phyloP scores from a whole-genome alignment of 2,113 vertebrate genomes.

The Apistogramma diplotaenia region DNA sequence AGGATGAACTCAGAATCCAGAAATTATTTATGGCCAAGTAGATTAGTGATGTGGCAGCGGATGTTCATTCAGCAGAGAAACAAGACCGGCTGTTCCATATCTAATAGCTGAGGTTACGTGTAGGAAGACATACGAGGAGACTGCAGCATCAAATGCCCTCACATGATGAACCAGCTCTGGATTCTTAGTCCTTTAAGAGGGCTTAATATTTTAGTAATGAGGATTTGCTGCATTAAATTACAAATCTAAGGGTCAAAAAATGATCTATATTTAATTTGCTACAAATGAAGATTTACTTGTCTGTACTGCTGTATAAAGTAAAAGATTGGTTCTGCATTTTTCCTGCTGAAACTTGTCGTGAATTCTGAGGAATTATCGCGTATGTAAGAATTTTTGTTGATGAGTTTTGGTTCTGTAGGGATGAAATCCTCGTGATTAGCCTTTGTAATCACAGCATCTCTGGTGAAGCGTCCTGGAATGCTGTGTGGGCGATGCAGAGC shows the following conservation, averaged over 20 bases:
- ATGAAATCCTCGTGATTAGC: background rate
- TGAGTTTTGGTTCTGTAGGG: background rate
- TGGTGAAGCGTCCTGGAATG: background rate
- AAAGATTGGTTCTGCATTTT: constrained; percentile 1
- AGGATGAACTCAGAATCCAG: background rate
- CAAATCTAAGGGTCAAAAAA: constrained; percentile 49
- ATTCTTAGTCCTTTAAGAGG: constrained; percentile 28
- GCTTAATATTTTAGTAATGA: constrained; percentile 60
- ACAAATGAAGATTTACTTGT: constrained; percentile 56
- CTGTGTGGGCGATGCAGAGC: background rate
- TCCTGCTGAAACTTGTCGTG: background rate
- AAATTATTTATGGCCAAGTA: constrained; percentile 39
- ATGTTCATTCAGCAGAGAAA: constrained; percentile 37
- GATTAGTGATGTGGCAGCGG: constrained; percentile 5
- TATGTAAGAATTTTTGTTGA: background rate
- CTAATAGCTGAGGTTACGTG: constrained; percentile 23
- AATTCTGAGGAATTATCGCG: background rate
- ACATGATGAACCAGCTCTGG: constrained; percentile 25
- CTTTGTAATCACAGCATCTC: background rate
- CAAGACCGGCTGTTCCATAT: constrained; percentile 41
- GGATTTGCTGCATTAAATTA: constrained; percentile 50
- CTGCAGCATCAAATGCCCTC: constrained; percentile 14
- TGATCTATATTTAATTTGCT: constrained; percentile 65
- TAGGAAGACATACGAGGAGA: constrained; percentile 9
- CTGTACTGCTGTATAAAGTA: constrained; percentile 24